Percentiles rank a stretch among this genome's conserved stretches.
Conservation (phyloP, 2,797 vertebrate species). For the Nothura maculosa region DNA sequence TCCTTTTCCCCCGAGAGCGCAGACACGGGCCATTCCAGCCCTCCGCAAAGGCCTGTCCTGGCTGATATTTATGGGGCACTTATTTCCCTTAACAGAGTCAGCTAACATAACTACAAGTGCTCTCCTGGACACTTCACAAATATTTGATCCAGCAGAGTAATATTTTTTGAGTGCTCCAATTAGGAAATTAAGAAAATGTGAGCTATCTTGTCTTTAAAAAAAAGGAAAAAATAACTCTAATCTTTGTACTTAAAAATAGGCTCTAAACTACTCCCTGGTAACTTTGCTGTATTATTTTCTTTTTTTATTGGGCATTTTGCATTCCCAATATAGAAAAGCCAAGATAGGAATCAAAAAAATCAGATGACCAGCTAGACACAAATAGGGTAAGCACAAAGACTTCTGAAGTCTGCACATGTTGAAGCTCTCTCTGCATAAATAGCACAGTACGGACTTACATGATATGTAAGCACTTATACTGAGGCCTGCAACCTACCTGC, state of each 20-base stretch:
- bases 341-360: neutral
- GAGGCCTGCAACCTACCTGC: neutral
- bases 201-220: neutral
- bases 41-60: neutral
- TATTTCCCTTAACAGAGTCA: neutral
- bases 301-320: too few species aligned
- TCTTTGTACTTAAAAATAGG: neutral
- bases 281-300: neutral
- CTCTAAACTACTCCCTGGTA: slow-evolving; percentile 14
- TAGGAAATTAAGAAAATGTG: slow-evolving; percentile 51
- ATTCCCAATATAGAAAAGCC: neutral
- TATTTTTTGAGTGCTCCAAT: slow-evolving; percentile 43
- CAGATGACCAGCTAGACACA: neutral
- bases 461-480: neutral
- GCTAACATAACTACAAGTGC: slow-evolving; percentile 1
- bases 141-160: slow-evolving; percentile 12
- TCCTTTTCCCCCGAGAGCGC: neutral
- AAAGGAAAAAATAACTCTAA: neutral
- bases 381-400: neutral
- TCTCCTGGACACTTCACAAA: slow-evolving; percentile 30
- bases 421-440: neutral
- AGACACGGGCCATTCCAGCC: slow-evolving; percentile 8
- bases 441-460: neutral
- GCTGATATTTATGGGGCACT: slow-evolving; percentile 18
- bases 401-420: neutral